Base-by-base conservation (phyloP, 2,113 vertebrate species). In the Dicrurus megarhynchus region DNA sequence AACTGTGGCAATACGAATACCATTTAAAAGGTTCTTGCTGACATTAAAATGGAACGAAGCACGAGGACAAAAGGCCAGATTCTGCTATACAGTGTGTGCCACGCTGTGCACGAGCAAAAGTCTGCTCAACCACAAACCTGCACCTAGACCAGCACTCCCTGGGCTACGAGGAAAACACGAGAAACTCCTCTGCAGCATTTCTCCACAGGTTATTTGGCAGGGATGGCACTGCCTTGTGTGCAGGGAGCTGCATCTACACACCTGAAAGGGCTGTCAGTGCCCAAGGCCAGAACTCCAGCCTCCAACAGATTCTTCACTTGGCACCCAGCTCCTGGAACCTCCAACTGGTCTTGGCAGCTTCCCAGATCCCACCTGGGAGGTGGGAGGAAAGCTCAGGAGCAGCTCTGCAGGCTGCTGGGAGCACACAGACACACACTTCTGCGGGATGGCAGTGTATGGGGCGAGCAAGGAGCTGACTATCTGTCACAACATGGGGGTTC, bases 151-250 rank as follows among this genome's bases (percentile, higher is more conserved):
- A 33, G 64, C 19, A 28, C 9, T 32, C 57, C n/a, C 18, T 11
- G 1, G 1, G 21, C 39, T 44, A 15, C 0, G 1, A 67, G n/a
- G 46, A 65, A 37, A 32, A 53, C 24, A 11, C 1, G 1, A 61
- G 37, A 8, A 80, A 11, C 23, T 23, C 27, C 61, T 39, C 8
- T 30, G 47, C 10, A 32, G 67, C 59, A 22, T 42, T 63, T 79
- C 35, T 56, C 44, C 35, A 19, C 0, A 0, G 16, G 4, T 28
- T 53, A 70, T 56, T 26, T 7, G 1, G 46, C 20, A 33, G 56
- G 22, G 50, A 37, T 0, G 0, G 59, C 24, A 5, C 27, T 35
- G n/a, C 15, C 39, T n/a, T 22, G 10, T 1, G 16, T 2, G 0
- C 17, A 21, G 11, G 13, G 10, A 60, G 67, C 32, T 74, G 46